Evolutionary conservation across 92 coral and sea anemone genomes (phyloP).

Genomic region (Parazoanthus darwini): DNA sequence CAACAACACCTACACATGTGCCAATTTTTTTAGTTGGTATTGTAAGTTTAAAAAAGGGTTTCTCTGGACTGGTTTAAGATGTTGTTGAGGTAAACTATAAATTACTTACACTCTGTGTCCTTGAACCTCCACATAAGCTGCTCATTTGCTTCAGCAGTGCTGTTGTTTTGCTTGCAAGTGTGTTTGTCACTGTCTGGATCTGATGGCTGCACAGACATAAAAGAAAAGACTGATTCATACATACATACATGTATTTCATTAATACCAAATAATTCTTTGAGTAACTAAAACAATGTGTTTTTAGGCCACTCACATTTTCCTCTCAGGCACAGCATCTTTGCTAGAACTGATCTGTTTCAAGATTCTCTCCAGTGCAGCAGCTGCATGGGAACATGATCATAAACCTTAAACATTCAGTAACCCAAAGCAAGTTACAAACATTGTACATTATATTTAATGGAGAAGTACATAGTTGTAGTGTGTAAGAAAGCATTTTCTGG

Average conservation of each 20-base stretch:
- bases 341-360: constrained; percentile 66
- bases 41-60: no score
- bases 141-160: constrained; percentile 78
- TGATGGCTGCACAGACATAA: constrained; percentile 64
- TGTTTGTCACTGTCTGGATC: constrained; percentile 88
- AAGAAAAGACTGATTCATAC: not conserved
- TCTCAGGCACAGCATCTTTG: constrained; percentile 63
- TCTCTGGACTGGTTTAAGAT: no score
- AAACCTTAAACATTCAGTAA: not conserved
- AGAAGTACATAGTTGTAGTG: no score
- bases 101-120: constrained; percentile 54
- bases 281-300: no score
- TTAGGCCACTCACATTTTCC: constrained; percentile 61
- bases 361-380: constrained; percentile 75
- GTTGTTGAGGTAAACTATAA: not conserved
- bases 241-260: no score
- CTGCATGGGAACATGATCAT: constrained; percentile 35
- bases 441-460: no score
- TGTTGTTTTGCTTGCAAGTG: constrained; percentile 85
- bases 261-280: not conserved
- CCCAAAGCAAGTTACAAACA: no score
- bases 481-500: no score
- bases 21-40: no score
- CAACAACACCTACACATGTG: no score
- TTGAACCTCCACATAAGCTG: constrained; percentile 67